Percentiles rank a stretch among this genome's conserved stretches.
Evolutionary conservation across 2,888 invertebrate species (phyloP).

Genomic region (Trachelus troglodyta): DNA sequence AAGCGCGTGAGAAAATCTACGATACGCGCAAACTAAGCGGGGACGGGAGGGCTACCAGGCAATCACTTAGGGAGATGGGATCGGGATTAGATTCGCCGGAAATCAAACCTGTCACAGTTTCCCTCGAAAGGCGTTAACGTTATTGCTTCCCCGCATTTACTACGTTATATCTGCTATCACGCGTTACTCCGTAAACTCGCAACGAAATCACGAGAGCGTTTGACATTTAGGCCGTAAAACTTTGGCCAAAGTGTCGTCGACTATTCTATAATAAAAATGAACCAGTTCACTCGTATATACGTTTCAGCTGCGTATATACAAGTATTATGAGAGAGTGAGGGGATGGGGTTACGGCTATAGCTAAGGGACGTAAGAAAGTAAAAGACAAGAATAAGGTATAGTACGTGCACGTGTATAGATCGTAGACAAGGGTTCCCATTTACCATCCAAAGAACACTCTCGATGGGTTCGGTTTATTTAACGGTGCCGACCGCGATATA

Average conservation of each 20-base stretch:
- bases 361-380: not conserved
- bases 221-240: not conserved
- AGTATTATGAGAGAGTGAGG: not conserved
- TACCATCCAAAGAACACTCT: not conserved
- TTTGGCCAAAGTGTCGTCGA: not conserved
- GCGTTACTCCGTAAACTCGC: not conserved
- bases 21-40: not conserved
- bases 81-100: not conserved
- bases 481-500: slow-evolving; percentile 3
- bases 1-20: not conserved
- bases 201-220: not conserved
- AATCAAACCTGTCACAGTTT: not conserved
- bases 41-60: not conserved
- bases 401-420: not conserved
- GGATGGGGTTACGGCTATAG: not conserved
- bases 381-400: not conserved
- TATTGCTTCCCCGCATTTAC: not conserved
- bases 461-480: not conserved
- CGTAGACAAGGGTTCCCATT: not conserved
- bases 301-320: not conserved
- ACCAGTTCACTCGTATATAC: not conserved
- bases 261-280: not conserved
- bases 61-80: not conserved
- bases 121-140: not conserved
- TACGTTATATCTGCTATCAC: not conserved